A percentile compares a stretch with the other conserved stretches of the same genome.
These are phyloP conservation scores for Sinocyclocheilus anshuiensis DNA, from an alignment of 2,113 vertebrate genomes.

Conservation along the genomic window DNA sequence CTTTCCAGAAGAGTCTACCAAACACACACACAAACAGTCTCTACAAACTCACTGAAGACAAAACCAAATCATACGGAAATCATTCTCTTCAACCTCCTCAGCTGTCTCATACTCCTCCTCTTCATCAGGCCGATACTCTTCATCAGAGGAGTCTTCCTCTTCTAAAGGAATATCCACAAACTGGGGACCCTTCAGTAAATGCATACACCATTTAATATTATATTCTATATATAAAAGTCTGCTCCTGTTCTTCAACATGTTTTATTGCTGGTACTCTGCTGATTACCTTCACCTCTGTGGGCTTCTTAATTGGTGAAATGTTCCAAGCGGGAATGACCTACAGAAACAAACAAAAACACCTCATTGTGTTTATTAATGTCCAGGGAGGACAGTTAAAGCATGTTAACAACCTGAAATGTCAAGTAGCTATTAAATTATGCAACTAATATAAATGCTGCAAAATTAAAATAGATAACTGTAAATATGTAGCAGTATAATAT, in stretches of 20 bases:
- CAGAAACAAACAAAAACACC: slow-evolving; percentile 25
- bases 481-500: background rate
- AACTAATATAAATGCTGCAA: background rate
- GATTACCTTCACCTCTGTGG: slow-evolving; percentile 77
- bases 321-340: slow-evolving; percentile 96
- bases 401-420: background rate
- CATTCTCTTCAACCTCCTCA: slow-evolving; percentile 74
- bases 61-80: background rate
- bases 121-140: slow-evolving; percentile 93
- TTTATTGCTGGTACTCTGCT: background rate
- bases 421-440: background rate
- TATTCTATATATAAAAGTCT: background rate
- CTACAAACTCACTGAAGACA: background rate
- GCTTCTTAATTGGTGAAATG: slow-evolving; percentile 95
- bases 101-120: slow-evolving; percentile 96
- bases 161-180: slow-evolving; percentile 95
- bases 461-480: background rate
- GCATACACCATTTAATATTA: background rate
- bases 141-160: slow-evolving; percentile 96
- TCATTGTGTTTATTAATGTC: background rate
- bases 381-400: background rate
- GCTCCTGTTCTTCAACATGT: background rate
- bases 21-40: slow-evolving; percentile 36
- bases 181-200: slow-evolving; percentile 80
- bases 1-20: slow-evolving; percentile 90